phyloP scores from a whole-genome alignment of 1,140 invertebrate genomes.

The Drosophila mojavensis region DNA sequence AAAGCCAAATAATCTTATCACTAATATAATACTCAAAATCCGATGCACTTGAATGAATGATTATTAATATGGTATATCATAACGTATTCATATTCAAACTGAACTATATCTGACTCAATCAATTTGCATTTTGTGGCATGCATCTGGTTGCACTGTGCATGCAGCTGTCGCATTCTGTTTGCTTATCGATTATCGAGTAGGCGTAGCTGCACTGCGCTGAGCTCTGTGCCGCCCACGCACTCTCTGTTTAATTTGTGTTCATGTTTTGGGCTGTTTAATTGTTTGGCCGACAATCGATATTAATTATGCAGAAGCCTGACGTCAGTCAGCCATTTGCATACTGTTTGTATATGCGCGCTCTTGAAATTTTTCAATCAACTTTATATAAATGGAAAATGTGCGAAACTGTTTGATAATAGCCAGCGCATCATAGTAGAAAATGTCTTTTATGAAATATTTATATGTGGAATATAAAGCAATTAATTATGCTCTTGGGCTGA shows the following conservation, averaged over 20 bases:
- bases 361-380: neutral
- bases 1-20: neutral
- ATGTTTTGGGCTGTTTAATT: slow-evolving; percentile 33
- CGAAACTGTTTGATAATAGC: too few species aligned
- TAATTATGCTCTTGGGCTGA: too few species aligned
- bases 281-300: slow-evolving; percentile 26
- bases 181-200: neutral
- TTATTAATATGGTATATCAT: too few species aligned
- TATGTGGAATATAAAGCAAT: too few species aligned
- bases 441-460: too few species aligned
- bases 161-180: neutral
- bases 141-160: neutral
- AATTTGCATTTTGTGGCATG: too few species aligned
- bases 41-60: too few species aligned
- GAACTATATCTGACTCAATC: too few species aligned
- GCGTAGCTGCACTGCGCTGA: slow-evolving; percentile 8
- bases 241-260: slow-evolving; percentile 10
- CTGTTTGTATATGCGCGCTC: neutral
- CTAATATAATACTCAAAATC: neutral
- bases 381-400: too few species aligned
- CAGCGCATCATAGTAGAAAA: too few species aligned
- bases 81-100: too few species aligned
- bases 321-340: slow-evolving; percentile 28
- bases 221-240: too few species aligned
- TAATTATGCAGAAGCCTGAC: slow-evolving; percentile 34